Evolutionary conservation across 1,140 invertebrate species (phyloP), one percentile per base, ranked within the genome.

Genomic region (Drosophila ogumai): DNA sequence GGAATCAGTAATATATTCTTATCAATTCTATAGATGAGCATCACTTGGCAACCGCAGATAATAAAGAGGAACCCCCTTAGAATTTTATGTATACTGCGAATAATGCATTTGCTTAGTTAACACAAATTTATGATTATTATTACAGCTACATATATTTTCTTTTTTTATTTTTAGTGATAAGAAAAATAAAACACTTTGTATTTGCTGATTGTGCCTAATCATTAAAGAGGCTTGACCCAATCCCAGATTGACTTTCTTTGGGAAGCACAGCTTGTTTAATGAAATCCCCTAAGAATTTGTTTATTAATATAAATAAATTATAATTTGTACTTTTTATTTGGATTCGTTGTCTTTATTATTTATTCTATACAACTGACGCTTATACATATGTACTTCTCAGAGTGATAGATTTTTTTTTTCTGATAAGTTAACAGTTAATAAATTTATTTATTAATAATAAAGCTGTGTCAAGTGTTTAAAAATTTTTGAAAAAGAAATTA

Each of bases 1-100:
- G 4, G 8, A 17, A 8, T 12, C 5, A 15, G 6, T 32, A 47
- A n/a, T 25, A 17, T 31, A 31, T 50, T 68, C 65, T 72, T 71
- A 72, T 72, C 68, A 49, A 36, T 28, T 28, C 1, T 8, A 34
- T 3, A 40, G 13, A 19, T 32, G 3, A 38, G 22, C n/a, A 36
- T 63, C 40, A 19, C 38, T 38, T 15, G 10, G 15, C 31, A 28
- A 34, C 9, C 15, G 13, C 38, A 38, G 49, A 67, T 67, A 46
- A n/a, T 22, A 4, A 0, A 4, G 1, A 49, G 19, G 31, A 49
- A 49, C 4, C 60, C 64, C 34, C 43, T 31, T 3, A 15, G 8
- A 17, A 25, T 15, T 9, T 7, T 1, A 1, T 43, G 7, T 9
- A 3, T 22, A 15, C 8, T n/a, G 34, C 22, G 19, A 10, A 38